Evolutionary conservation across 2,888 invertebrate species (phyloP).

Genomic region (Oxystoma pomonae): DNA sequence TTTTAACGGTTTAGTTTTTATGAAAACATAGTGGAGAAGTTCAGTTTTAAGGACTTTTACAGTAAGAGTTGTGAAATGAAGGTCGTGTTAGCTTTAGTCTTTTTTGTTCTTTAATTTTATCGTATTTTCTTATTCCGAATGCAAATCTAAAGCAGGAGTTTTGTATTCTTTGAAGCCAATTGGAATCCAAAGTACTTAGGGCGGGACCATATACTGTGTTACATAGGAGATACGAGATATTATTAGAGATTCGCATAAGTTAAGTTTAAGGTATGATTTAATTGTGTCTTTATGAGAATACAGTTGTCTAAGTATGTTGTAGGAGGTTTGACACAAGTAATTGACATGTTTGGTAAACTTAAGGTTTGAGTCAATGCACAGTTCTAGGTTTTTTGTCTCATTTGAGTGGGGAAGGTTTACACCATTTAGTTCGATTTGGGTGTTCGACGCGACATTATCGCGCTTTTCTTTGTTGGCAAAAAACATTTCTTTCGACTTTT

Average conservation of each 20-base stretch:
- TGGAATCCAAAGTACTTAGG: neutral
- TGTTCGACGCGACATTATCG: neutral
- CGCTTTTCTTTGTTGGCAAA: neutral
- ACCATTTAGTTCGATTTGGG: neutral
- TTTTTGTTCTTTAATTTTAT: neutral
- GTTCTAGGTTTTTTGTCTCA: neutral
- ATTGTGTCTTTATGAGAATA: neutral
- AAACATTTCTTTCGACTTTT: neutral
- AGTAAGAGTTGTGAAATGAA: neutral
- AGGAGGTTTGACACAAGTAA: neutral
- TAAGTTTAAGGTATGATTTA: too few species aligned
- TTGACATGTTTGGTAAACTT: neutral
- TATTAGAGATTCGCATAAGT: too few species aligned
- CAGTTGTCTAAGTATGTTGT: neutral
- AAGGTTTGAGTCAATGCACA: neutral
- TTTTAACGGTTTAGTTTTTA: neutral
- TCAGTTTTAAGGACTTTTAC: neutral
- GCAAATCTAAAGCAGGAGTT: neutral
- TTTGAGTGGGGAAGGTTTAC: neutral
- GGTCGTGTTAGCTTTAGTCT: neutral
- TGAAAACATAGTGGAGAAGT: neutral
- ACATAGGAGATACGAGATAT: too few species aligned
- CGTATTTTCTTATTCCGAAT: neutral
- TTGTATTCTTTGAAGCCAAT: neutral
- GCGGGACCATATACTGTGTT: neutral